A percentile compares a stretch with the other conserved stretches of the same genome.
These are phyloP conservation scores for Typhlichthys eigenmanni DNA, from an alignment of 2,797 vertebrate genomes.

Conservation along the genomic window DNA sequence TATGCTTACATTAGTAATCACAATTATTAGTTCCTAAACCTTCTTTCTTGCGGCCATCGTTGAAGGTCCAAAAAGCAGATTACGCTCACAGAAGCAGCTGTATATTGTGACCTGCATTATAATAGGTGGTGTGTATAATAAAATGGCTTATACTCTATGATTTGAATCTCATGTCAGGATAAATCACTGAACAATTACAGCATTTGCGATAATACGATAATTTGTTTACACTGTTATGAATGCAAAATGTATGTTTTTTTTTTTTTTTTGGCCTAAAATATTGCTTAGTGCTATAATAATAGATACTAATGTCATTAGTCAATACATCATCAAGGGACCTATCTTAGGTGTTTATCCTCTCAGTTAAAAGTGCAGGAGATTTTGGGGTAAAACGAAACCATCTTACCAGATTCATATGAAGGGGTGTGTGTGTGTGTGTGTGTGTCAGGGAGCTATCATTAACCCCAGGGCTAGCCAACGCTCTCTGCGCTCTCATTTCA, in stretches of 20 bases:
- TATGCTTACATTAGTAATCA: background rate
- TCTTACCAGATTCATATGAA: conserved; percentile 78
- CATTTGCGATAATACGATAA: no score
- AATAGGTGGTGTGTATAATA: no score
- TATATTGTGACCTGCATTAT: no score
- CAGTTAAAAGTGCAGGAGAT: conserved; percentile 68
- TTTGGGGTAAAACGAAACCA: conserved; percentile 76
- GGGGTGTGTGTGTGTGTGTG: conserved; percentile 48
- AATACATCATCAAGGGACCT: background rate
- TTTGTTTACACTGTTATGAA: no score
- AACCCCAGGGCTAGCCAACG: conserved; percentile 74
- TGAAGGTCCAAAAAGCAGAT: background rate
- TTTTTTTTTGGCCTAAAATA: no score
- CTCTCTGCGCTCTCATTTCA: conserved; percentile 82
- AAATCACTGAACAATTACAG: no score
- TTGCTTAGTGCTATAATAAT: no score
- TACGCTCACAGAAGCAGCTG: no score
- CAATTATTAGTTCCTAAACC: conserved; percentile 2
- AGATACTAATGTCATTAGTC: no score
- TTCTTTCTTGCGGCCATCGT: conserved; percentile 2
- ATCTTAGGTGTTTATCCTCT: conserved; percentile 47
- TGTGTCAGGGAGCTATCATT: conserved; percentile 73
- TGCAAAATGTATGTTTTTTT: no score
- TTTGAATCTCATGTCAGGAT: no score
- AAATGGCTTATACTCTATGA: no score